phyloP scores from a whole-genome alignment of 2,113 vertebrate genomes.

The Spheniscus mendiculus region DNA sequence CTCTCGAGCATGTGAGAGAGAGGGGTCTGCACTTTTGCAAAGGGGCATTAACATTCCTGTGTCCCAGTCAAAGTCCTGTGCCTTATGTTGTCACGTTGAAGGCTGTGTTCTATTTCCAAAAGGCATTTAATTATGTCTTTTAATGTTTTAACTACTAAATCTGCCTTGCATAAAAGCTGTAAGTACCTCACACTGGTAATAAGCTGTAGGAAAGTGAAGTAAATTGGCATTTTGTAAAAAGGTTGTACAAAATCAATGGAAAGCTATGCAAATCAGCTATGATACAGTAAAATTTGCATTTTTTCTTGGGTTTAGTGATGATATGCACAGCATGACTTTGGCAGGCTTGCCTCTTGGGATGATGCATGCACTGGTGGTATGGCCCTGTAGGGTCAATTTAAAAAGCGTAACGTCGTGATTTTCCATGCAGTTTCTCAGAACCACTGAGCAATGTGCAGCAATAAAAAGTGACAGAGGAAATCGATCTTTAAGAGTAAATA shows the following conservation, averaged over 20 bases:
- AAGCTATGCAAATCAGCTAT: constrained; percentile 62
- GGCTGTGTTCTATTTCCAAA: background rate
- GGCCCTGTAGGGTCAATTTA: constrained; percentile 65
- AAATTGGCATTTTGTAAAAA: constrained; percentile 68
- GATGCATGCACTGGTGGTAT: constrained; percentile 6
- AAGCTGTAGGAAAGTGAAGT: constrained; percentile 66
- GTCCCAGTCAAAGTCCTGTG: background rate
- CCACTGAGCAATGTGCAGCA: constrained; percentile 8
- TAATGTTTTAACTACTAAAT: constrained; percentile 65
- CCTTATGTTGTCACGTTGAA: background rate
- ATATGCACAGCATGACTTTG: constrained; percentile 60
- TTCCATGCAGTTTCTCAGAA: constrained; percentile 61
- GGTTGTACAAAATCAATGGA: constrained; percentile 53
- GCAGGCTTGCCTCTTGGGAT: constrained; percentile 55
- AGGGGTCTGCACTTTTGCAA: background rate
- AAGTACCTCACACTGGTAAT: constrained; percentile 61
- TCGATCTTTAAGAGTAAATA: constrained; percentile 67
- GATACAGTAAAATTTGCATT: constrained; percentile 65
- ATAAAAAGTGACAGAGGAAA: constrained; percentile 65
- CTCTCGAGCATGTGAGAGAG: background rate
- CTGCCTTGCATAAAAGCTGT: constrained; percentile 58
- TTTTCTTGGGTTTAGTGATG: constrained; percentile 56
- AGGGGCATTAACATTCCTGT: background rate
- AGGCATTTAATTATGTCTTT: constrained; percentile 41
- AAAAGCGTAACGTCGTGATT: constrained; percentile 55